Conservation (phyloP, 2,888 invertebrate species). For the Adelognathus sp. region DNA sequence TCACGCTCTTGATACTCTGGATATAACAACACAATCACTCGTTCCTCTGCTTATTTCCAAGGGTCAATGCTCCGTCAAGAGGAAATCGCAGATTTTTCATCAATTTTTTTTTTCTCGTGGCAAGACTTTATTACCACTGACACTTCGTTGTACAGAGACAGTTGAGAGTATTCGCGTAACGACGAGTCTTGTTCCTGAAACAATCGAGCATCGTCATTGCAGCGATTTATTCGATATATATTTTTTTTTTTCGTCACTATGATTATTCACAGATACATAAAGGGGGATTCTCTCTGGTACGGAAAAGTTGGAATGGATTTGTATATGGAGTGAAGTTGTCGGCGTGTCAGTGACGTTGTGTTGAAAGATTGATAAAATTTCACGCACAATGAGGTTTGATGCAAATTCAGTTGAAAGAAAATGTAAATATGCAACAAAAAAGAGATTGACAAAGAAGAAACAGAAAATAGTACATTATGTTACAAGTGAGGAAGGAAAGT, state of each 20-base stretch:
- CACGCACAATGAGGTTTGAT: too few relatives aligned
- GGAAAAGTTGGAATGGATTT: too few relatives aligned
- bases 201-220: conserved; percentile 36
- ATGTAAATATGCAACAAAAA: too few relatives aligned
- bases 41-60: not conserved
- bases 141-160: conserved; percentile 50
- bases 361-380: too few relatives aligned
- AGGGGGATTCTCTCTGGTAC: too few relatives aligned
- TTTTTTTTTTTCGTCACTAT: conserved; percentile 1
- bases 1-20: not conserved
- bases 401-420: too few relatives aligned
- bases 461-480: too few relatives aligned
- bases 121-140: conserved; percentile 37
- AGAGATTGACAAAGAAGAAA: too few relatives aligned
- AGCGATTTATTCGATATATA: not conserved
- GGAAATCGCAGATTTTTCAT: conserved; percentile 21
- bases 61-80: conserved; percentile 13
- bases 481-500: too few relatives aligned
- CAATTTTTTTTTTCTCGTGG: conserved; percentile 37
- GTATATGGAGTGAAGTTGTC: too few relatives aligned
- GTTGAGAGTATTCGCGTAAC: conserved; percentile 50
- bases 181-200: conserved; percentile 58
- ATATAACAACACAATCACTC: conserved; percentile 39
- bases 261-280: not conserved
- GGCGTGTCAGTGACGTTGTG: too few relatives aligned